phyloP scores from a whole-genome alignment of 2,888 invertebrate species.

The Cataglyphis livida region DNA sequence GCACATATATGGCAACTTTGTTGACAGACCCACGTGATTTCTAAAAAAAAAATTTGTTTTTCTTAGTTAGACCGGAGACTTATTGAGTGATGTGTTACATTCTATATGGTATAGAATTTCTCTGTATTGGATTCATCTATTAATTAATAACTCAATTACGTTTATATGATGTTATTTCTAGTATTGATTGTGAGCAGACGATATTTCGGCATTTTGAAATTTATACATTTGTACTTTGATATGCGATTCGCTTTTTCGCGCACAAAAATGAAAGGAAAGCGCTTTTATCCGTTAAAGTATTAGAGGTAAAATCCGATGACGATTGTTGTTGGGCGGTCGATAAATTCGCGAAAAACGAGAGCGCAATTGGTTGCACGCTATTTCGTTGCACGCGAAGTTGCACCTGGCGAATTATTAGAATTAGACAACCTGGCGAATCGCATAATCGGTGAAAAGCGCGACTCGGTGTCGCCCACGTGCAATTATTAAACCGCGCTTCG shows the following conservation, averaged over 20 bases:
- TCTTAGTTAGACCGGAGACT: too few species aligned
- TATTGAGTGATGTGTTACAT: too few species aligned
- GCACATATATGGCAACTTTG: too few species aligned
- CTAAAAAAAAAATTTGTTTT: too few species aligned
- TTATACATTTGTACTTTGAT: neutral
- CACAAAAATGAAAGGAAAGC: neutral
- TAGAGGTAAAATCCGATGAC: neutral
- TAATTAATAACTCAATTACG: slow-evolving; percentile 1
- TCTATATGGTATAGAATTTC: neutral
- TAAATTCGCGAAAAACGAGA: neutral
- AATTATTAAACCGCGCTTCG: slow-evolving; percentile 43
- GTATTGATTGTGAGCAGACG: neutral
- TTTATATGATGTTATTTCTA: neutral
- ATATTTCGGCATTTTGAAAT: neutral
- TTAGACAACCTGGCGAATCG: slow-evolving; percentile 50
- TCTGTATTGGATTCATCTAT: neutral
- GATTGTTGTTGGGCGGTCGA: neutral
- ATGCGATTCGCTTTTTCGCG: neutral
- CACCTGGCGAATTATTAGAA: slow-evolving; percentile 28
- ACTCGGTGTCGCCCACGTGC: slow-evolving; percentile 55
- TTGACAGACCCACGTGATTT: too few species aligned
- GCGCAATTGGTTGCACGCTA: slow-evolving; percentile 38
- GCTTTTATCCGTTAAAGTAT: neutral
- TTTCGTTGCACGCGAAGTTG: slow-evolving; percentile 35
- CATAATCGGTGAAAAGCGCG: slow-evolving; percentile 47